Evolutionary conservation across 2,888 invertebrate genomes (phyloP).

Genomic region (Melangyna quadrimaculata): DNA sequence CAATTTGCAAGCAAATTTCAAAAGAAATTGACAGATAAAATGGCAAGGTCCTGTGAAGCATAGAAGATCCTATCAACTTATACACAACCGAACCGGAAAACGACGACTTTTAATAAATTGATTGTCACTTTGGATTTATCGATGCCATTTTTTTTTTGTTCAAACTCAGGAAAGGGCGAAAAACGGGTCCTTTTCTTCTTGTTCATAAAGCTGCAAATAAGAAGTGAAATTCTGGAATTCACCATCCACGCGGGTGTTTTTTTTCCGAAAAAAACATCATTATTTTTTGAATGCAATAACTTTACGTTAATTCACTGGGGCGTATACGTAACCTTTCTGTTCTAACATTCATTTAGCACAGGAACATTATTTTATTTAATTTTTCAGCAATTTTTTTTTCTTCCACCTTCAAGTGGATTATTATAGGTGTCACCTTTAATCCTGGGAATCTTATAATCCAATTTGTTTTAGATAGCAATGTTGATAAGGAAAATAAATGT

Average conservation of each 20-base stretch:
- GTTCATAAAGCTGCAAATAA: slow-evolving; percentile 3
- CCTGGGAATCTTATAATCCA: slow-evolving; percentile 53
- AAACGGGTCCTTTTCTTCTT: slow-evolving; percentile 19
- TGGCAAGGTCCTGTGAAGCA: slow-evolving; percentile 42
- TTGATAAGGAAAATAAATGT: slow-evolving; percentile 58
- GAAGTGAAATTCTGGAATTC: slow-evolving; percentile 1
- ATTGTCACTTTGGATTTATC: slow-evolving; percentile 66
- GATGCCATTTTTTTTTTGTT: slow-evolving; percentile 39
- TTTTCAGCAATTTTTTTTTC: background rate
- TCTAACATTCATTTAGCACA: background rate
- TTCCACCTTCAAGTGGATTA: slow-evolving; percentile 7
- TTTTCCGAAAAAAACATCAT: slow-evolving; percentile 11
- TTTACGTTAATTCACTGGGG: slow-evolving; percentile 47
- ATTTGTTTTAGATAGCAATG: slow-evolving; percentile 49
- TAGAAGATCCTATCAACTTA: slow-evolving; percentile 31
- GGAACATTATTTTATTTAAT: slow-evolving; percentile 19
- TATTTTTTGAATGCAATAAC: slow-evolving; percentile 50
- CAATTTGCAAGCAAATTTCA: slow-evolving; percentile 41
- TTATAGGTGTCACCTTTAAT: slow-evolving; percentile 42
- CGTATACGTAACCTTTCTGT: slow-evolving; percentile 59
- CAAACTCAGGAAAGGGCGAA: slow-evolving; percentile 13
- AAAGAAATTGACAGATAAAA: slow-evolving; percentile 63
- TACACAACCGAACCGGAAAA: slow-evolving; percentile 25
- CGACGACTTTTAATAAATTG: slow-evolving; percentile 62
- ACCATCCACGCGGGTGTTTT: background rate